Conservation (phyloP, 2,888 invertebrate genomes). For the Callyntrura guangdongensis region DNA sequence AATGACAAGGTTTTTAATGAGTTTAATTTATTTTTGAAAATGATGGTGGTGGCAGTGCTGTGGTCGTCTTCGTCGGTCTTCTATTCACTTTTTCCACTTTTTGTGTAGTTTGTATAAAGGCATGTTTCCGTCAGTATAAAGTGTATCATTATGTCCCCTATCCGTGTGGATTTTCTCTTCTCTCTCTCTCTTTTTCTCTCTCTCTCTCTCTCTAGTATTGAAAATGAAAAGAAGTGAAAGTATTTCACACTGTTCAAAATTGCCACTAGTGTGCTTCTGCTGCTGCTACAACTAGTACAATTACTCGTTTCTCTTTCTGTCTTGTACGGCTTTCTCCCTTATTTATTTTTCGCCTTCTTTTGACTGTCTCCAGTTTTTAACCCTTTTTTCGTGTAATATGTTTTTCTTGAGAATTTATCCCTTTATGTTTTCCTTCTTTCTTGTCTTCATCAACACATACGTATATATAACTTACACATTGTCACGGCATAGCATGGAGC, state of each 20-base stretch:
- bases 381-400: slow-evolving; percentile 57
- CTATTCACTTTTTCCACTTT: slow-evolving; percentile 8
- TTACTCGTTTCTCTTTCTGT: background rate
- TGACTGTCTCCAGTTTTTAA: slow-evolving; percentile 49
- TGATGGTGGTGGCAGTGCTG: slow-evolving; percentile 62
- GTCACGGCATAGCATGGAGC: background rate
- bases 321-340: slow-evolving; percentile 55
- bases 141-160: slow-evolving; percentile 29
- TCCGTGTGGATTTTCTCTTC: slow-evolving; percentile 14
- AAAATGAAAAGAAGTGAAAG: slow-evolving; percentile 65
- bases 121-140: background rate
- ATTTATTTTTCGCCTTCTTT: slow-evolving; percentile 69
- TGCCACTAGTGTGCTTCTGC: slow-evolving; percentile 21
- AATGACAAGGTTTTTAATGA: slow-evolving; percentile 80
- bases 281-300: background rate
- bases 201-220: slow-evolving; percentile 15
- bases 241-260: slow-evolving; percentile 73
- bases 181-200: background rate
- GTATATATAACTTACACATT: background rate
- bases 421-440: slow-evolving; percentile 38
- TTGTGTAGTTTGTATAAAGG: slow-evolving; percentile 4
- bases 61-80: slow-evolving; percentile 50
- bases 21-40: slow-evolving; percentile 79
- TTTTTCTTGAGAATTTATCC: slow-evolving; percentile 44
- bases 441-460: slow-evolving; percentile 49